Base-by-base conservation (phyloP, 2,113 vertebrate genomes). In the Caloenas nicobarica region DNA sequence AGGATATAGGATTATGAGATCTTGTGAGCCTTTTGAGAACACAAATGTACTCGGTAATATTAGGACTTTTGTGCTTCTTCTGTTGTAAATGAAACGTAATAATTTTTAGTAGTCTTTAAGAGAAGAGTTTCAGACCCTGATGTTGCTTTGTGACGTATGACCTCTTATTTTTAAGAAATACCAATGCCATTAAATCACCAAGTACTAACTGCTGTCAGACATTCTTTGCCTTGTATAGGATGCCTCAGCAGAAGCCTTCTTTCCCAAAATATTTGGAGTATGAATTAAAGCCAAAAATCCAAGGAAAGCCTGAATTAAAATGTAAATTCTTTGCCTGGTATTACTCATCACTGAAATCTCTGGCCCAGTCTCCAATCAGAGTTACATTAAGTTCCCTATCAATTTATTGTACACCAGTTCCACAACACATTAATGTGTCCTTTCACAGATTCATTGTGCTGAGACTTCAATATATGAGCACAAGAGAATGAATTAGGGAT, bases 1-100 rank as follows among this genome's bases (percentile, higher is more conserved):
- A 80, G 83, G 92, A 90, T 96, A 81, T 89, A 91, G 71, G 61
- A 88, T 95, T 77, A 84, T 89, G 81, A 93, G 95, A 79, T 81
- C 84, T 95, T 61, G 65, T 89, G 87, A 97, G 80, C 69, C 38
- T 58, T 80, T 96, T 91, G 72, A 91, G 42, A 77, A 53, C 62
- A 73, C 50, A 57, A 93, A 38, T 33, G 31, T 86, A 46, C 14
- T 50, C 57, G 88, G 40, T 46, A 80, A 58, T 78, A 70, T 62
- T 84, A 88, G 50, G 71, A 42, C 60, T 48, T 21, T 9, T 24
- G 42, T 73, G 42, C 33, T 81, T 16, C 56, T 74, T 14, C 48
- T 64, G 24, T 64, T 84, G 36, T 44, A 91, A 93, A 73, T 40
- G 18, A 23, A 10, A 23, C 34, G 80, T 73, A 48, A 64, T 64